A percentile compares a stretch with the other conserved stretches of the same genome.
Conservation (phyloP, 2,113 vertebrate species). For the Bambusicola thoracicus region DNA sequence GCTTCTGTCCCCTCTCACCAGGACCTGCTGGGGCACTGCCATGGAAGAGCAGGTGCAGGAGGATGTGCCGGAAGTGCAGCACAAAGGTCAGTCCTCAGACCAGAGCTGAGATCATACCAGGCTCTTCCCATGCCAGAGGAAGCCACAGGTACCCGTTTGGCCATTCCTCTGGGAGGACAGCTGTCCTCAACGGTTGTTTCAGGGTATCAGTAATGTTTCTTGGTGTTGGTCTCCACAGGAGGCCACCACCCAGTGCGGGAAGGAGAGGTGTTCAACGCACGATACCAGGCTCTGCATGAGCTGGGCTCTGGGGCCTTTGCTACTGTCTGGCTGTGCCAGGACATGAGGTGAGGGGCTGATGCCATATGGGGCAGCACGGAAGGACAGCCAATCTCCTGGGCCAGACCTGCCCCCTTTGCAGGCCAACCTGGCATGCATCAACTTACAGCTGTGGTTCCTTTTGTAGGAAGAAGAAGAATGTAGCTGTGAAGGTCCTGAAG, state of each 20-base stretch:
- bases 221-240: slow-evolving; percentile 50
- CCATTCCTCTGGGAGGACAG: rapidly evolving
- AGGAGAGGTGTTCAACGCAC: slow-evolving; percentile 81
- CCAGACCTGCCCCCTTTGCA: not conserved
- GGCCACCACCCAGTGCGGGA: slow-evolving; percentile 77
- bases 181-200: not conserved
- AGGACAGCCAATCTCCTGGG: not conserved
- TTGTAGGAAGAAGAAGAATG: slow-evolving; percentile 73
- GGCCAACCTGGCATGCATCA: rapidly evolving
- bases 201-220: not conserved
- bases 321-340: slow-evolving; percentile 88
- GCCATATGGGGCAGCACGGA: not conserved
- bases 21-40: not conserved
- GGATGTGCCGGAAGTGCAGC: slow-evolving; percentile 75
- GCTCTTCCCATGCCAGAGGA: not conserved
- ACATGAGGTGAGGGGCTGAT: slow-evolving; percentile 76
- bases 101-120: not conserved
- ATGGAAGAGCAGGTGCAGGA: slow-evolving; percentile 53
- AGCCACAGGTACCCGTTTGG: not conserved
- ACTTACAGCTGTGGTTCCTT: not conserved
- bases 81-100: slow-evolving; percentile 70
- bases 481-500: slow-evolving; percentile 87
- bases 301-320: slow-evolving; percentile 85
- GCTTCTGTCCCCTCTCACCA: rapidly evolving
- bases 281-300: slow-evolving; percentile 80